Evolutionary conservation across 1,140 invertebrate genomes (phyloP).

Genomic region (Papilio polytes): DNA sequence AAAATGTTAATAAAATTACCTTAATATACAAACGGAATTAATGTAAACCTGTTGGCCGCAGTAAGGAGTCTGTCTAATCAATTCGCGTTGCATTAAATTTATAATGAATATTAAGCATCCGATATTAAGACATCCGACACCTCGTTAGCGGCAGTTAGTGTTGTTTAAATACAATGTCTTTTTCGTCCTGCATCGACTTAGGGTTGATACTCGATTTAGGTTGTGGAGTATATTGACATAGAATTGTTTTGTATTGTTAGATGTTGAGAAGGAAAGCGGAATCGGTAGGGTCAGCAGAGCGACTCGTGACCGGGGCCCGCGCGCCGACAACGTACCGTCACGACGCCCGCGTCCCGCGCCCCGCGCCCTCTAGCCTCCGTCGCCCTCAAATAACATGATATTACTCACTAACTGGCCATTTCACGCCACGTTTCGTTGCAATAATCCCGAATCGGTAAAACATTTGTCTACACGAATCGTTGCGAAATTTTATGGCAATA

Average conservation of each 20-base stretch:
- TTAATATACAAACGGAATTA: conserved; percentile 54
- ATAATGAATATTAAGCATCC: conserved; percentile 50
- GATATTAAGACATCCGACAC: conserved; percentile 61
- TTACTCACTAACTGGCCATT: conserved; percentile 82
- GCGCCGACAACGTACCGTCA: conserved; percentile 59
- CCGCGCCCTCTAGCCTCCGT: conserved; percentile 57
- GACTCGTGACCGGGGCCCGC: conserved; percentile 73
- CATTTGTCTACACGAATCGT: conserved; percentile 34
- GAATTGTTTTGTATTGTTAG: conserved; percentile 48
- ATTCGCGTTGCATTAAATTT: conserved; percentile 54
- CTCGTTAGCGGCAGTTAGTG: conserved; percentile 44
- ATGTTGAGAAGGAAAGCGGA: conserved; percentile 60
- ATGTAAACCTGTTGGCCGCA: conserved; percentile 49
- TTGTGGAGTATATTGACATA: conserved; percentile 35
- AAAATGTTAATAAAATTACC: conserved; percentile 67
- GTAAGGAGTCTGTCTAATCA: conserved; percentile 52
- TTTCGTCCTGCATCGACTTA: conserved; percentile 1
- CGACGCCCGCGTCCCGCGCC: conserved; percentile 57
- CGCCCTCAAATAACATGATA: conserved; percentile 81
- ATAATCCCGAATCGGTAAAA: conserved; percentile 59
- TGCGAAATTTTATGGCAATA: conserved; percentile 25
- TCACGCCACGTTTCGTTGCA: conserved; percentile 73
- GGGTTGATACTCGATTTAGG: conserved; percentile 4
- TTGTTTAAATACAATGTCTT: conserved; percentile 9
- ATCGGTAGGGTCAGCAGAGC: conserved; percentile 75